These are phyloP conservation scores for Diplodus puntazzo DNA, from an alignment of 2,797 vertebrate species.

Conservation along the genomic window DNA sequence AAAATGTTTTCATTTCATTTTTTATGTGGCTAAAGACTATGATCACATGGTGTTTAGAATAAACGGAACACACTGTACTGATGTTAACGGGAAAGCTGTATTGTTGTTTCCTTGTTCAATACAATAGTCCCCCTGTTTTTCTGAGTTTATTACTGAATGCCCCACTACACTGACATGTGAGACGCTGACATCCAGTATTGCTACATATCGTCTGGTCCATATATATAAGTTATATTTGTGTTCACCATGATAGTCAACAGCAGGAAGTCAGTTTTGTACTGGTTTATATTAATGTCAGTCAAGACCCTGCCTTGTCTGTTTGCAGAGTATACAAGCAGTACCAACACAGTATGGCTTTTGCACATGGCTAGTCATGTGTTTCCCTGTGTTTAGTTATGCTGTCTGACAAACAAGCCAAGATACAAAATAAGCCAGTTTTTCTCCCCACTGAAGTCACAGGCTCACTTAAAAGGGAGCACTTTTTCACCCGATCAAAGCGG, in stretches of 20 bases:
- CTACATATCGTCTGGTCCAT: neutral
- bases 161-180: neutral
- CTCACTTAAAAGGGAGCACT: constrained; percentile 46
- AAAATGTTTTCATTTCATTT: neutral
- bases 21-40: too few species aligned
- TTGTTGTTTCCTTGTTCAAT: neutral
- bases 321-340: constrained; percentile 38
- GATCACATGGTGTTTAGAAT: too few species aligned
- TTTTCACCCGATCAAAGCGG: constrained; percentile 48
- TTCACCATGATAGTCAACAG: neutral
- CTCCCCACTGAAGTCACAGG: constrained; percentile 24
- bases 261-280: neutral
- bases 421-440: constrained; percentile 30
- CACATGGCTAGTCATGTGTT: constrained; percentile 50
- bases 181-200: neutral
- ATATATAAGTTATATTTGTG: neutral
- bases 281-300: neutral
- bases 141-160: neutral
- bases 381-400: constrained; percentile 54
- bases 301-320: neutral
- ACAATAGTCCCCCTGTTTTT: neutral
- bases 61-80: neutral
- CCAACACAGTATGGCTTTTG: constrained; percentile 30
- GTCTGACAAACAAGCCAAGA: constrained; percentile 52
- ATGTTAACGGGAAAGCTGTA: too few species aligned